These are phyloP conservation scores for Stratiomys singularior DNA, from an alignment of 2,888 invertebrate genomes.

Conservation along the genomic window DNA sequence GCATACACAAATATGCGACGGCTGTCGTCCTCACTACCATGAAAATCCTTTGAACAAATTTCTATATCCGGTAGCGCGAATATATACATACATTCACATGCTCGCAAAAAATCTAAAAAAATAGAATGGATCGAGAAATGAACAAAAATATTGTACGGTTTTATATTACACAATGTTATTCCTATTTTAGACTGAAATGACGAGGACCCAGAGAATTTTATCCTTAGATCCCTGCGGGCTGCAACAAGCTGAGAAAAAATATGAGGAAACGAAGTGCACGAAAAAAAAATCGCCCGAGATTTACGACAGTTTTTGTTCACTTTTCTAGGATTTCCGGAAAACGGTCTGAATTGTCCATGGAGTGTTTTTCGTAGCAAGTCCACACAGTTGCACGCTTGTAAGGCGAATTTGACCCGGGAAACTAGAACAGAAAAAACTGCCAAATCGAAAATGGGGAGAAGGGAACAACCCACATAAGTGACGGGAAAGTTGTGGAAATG, in stretches of 20 bases:
- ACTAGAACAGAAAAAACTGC: not conserved
- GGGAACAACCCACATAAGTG: not conserved
- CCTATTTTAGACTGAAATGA: not conserved
- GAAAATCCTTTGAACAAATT: slow-evolving; percentile 19
- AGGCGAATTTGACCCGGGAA: not conserved
- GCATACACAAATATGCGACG: not conserved
- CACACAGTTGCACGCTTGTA: not conserved
- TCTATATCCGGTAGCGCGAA: slow-evolving; percentile 18
- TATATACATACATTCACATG: too few relatives aligned
- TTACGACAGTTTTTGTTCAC: slow-evolving; percentile 29
- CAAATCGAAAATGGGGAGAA: too few relatives aligned
- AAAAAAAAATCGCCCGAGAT: slow-evolving; percentile 22
- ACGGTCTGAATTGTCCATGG: not conserved
- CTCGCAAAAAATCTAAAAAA: too few relatives aligned
- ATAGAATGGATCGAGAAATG: not conserved
- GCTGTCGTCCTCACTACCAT: not conserved
- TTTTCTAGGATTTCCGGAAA: slow-evolving; percentile 19
- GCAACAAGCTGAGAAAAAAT: not conserved
- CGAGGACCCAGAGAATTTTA: not conserved
- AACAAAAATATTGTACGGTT: slow-evolving; percentile 19
- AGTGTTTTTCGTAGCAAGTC: not conserved
- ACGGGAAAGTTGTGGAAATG: not conserved
- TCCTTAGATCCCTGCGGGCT: not conserved
- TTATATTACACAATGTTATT: slow-evolving; percentile 29
- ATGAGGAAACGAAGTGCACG: not conserved